Percentiles rank a stretch among this genome's conserved stretches.
Evolutionary conservation across 2,113 vertebrate genomes (phyloP).

Genomic region (Colius striatus): DNA sequence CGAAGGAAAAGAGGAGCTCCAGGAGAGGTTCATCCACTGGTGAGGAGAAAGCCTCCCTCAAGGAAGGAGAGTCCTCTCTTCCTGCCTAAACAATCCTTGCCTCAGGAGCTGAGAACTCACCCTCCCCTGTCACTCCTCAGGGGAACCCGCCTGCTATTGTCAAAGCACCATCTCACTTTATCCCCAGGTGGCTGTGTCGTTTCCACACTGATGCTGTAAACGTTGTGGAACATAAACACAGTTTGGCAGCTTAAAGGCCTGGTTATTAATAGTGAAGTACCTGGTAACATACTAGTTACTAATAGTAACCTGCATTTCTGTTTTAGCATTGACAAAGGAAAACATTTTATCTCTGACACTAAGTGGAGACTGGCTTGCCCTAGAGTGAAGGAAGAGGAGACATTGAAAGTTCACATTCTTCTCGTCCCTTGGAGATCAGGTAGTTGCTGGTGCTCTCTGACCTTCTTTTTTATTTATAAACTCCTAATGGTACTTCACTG

Average conservation of each 20-base stretch:
- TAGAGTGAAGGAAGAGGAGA: background rate
- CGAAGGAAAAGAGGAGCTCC: background rate
- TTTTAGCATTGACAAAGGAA: background rate
- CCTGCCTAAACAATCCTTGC: background rate
- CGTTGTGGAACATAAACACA: background rate
- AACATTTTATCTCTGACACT: background rate
- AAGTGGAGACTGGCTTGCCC: background rate
- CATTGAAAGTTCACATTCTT: background rate
- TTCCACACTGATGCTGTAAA: background rate
- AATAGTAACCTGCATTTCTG: background rate
- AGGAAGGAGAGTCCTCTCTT: accelerated
- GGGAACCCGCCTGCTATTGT: background rate
- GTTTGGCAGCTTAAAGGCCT: background rate
- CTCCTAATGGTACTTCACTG: background rate
- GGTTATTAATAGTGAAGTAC: background rate
- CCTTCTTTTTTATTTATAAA: background rate
- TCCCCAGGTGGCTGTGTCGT: background rate
- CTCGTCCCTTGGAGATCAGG: background rate
- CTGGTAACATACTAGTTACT: background rate
- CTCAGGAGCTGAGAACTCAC: background rate
- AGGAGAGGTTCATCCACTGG: background rate
- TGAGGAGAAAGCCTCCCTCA: background rate
- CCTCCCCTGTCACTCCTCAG: background rate
- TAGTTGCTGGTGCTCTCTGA: background rate
- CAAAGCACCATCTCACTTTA: background rate